Evolutionary conservation across 1,140 invertebrate species (phyloP), one percentile per base, ranked within the genome.

Genomic region (Asbolus verrucosus): DNA sequence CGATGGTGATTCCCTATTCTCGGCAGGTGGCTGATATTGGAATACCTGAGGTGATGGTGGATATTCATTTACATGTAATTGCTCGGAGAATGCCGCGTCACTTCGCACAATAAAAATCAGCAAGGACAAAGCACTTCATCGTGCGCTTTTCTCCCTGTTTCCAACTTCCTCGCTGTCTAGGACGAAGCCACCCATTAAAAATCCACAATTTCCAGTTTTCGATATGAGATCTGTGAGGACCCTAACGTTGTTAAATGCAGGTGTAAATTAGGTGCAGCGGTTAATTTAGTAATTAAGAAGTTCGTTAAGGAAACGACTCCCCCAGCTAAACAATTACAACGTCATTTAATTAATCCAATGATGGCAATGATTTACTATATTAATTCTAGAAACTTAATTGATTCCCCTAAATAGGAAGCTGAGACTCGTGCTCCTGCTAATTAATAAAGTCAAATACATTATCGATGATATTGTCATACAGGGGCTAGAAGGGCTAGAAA

Each of bases 11-110:
- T 74, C 68, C 60, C 65, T 67, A 76, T 75, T 74, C 76, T 54
- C 67, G 60, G 54, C 76, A 75, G 73, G 74, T 76, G 71, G 66
- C 67, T 65, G 73, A 71, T 78, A 78, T 78, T 78, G 77, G 60
- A 78, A 78, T 78, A 77, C 77, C 77, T 76, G 62, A 73, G 71
- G 69, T 63, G 39, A 46, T 62, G 73, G 70, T 73, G 73, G 71
- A 76, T 79, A 79, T 79, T 79, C 77, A 79, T 79, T 79, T 79
- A 79, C 77, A 79, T 79, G 77, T 79, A 79, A 79, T 79, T 79
- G 77, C 76, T 75, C 71, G 70, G 68, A 67, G 39, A 50, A 65
- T 67, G 71, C 65, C 50, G 43, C 60, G 41, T 54, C 46, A 39
- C 59, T 65, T 69, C 61, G 50, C 59, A 69, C 69, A 70, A 70